phyloP scores from a whole-genome alignment of 2,113 vertebrate genomes.

The Paratilapia polleni region DNA sequence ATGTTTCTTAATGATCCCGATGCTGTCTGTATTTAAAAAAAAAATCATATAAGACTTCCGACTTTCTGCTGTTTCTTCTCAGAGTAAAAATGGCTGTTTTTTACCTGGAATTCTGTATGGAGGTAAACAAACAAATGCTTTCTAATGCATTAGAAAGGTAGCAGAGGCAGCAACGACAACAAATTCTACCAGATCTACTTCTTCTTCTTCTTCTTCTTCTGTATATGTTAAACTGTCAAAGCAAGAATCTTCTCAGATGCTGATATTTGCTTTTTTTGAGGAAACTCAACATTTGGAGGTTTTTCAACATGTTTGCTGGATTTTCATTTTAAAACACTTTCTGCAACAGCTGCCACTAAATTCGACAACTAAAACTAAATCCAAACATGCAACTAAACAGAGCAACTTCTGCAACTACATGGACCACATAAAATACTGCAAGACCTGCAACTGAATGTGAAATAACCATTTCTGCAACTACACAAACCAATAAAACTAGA shows the following conservation, averaged over 20 bases:
- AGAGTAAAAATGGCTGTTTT: background rate
- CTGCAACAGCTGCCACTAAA: background rate
- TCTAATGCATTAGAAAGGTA: constrained; percentile 54
- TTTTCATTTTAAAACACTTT: background rate
- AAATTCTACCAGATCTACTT: background rate
- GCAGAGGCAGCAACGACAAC: background rate
- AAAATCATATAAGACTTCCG: background rate
- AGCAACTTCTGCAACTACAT: too few relatives aligned
- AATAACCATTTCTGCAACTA: background rate
- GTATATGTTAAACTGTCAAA: too few relatives aligned
- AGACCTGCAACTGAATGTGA: too few relatives aligned
- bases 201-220: too few relatives aligned
- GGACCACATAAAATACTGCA: too few relatives aligned
- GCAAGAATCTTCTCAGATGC: too few relatives aligned
- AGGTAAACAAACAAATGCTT: constrained; percentile 35
- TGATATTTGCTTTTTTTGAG: background rate
- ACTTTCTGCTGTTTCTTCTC: background rate
- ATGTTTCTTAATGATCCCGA: constrained; percentile 49
- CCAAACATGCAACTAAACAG: too few relatives aligned
- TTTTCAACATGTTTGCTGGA: background rate
- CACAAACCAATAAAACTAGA: background rate
- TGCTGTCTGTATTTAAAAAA: background rate
- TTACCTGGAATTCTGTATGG: background rate
- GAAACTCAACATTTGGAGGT: background rate
- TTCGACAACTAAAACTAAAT: too few relatives aligned